Base-by-base conservation (phyloP, 2,888 invertebrate species). In the Rotaria socialis region DNA sequence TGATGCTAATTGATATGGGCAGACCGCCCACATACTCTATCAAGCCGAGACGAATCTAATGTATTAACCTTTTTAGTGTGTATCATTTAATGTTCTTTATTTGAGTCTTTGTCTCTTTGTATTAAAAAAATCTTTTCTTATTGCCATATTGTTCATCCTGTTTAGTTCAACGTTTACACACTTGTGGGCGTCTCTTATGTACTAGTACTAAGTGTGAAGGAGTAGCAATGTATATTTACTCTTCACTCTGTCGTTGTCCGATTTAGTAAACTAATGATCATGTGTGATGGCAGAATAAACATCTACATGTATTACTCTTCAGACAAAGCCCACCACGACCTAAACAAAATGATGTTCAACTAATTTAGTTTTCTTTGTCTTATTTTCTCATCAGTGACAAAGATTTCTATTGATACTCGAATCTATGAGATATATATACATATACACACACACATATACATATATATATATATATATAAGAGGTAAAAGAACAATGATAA, bases 1-100 rank as follows among this genome's bases (percentile, higher is more conserved):
- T 67, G 67, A 67, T 67, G 67, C 67, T 67, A 67, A 67, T 67
- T 67, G 67, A 67, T 67, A 67, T 67, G 67, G 67, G 35, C 67
- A 35, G 67, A 67, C 67, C 67, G 35, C 67, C 67, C 67, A 67
- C 67, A 67, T 8, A 60, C 58, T 14, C 67, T 67, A 67, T 67
- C 67, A 67, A 67, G 67, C 67, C 67, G 67, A 67, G 67, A 67
- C 35, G 67, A 67, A 35, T 67, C 27, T 67, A 67, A 67, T 67
- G 67, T 67, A 67, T 67, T 67, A 67, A 67, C 67, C 67, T 67
- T 67, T 67, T 67, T 67, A 14, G 27, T 67, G n/a, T 67, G 67
- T 67, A 67, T 67, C 67, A 67, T 67, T 67, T 67, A 35, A 16
- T 67, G 27, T 35, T 67, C 67, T 67, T 67, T 67, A 67, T 67